A percentile compares a stretch with the other conserved stretches of the same genome.
Evolutionary conservation across 2,113 vertebrate genomes (phyloP).

Genomic region (Acrocephalus arundinaceus): DNA sequence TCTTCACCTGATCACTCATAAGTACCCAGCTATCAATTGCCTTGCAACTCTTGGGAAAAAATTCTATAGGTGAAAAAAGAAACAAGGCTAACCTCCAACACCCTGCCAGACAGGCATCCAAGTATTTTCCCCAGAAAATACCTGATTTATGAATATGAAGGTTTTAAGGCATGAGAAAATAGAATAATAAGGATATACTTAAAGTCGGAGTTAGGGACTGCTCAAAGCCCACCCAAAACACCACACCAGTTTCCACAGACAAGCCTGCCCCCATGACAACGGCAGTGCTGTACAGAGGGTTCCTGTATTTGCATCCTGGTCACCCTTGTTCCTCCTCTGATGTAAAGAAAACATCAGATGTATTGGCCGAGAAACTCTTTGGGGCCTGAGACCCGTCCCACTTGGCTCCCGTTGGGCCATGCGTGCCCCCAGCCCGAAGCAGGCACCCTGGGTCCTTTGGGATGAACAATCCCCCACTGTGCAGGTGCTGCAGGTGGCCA

Average conservation of each 20-base stretch:
- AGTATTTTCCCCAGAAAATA: slow-evolving; percentile 57
- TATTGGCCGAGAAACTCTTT: background rate
- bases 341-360: rapidly evolving
- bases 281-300: background rate
- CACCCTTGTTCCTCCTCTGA: background rate
- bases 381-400: background rate
- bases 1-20: too few relatives aligned
- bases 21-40: too few relatives aligned
- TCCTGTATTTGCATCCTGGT: background rate
- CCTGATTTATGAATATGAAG: slow-evolving; percentile 52
- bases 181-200: slow-evolving; percentile 9
- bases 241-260: background rate
- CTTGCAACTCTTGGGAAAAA: too few relatives aligned
- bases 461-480: slow-evolving; percentile 82
- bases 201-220: background rate
- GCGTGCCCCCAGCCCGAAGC: background rate
- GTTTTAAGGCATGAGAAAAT: slow-evolving; percentile 2
- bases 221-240: background rate
- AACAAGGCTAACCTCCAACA: too few relatives aligned
- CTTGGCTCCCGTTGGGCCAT: background rate
- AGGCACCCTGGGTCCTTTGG: background rate
- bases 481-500: slow-evolving; percentile 82
- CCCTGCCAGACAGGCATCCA: slow-evolving; percentile 30
- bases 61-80: too few relatives aligned
- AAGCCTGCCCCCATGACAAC: background rate